Percentiles rank a stretch among this genome's conserved stretches.
phyloP scores from a whole-genome alignment of 1,140 invertebrate genomes.

The Neuroterus valhalla region DNA sequence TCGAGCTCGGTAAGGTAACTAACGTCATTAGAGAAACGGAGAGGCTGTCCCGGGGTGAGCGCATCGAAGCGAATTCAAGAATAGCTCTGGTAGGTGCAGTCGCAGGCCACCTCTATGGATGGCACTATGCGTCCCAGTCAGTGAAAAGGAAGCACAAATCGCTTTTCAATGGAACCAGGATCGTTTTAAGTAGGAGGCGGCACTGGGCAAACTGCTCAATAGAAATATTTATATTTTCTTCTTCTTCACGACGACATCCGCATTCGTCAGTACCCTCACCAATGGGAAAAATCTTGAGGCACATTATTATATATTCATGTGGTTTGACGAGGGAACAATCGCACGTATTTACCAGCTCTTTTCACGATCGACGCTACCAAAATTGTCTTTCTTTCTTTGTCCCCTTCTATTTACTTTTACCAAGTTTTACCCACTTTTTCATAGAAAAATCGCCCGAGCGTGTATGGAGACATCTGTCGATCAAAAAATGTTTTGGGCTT shows the following conservation, averaged over 20 bases:
- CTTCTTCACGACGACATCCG: slow-evolving; percentile 35
- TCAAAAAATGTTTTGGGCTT: slow-evolving; percentile 6
- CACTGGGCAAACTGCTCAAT: slow-evolving; percentile 49
- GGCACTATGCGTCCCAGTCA: slow-evolving; percentile 34
- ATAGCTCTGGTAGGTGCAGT: neutral
- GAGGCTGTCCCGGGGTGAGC: slow-evolving; percentile 13
- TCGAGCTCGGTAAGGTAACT: slow-evolving; percentile 44
- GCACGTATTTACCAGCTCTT: slow-evolving; percentile 63
- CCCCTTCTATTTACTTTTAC: neutral
- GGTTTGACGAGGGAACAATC: slow-evolving; percentile 69
- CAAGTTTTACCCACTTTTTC: slow-evolving; percentile 21
- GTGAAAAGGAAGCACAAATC: slow-evolving; percentile 24
- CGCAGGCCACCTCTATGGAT: slow-evolving; percentile 38
- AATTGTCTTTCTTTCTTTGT: slow-evolving; percentile 28
- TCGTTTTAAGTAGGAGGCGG: slow-evolving; percentile 60
- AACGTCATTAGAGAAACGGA: slow-evolving; percentile 36
- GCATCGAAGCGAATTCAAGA: slow-evolving; percentile 19
- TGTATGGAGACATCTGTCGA: slow-evolving; percentile 10
- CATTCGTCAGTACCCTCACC: slow-evolving; percentile 11
- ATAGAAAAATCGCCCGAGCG: slow-evolving; percentile 7
- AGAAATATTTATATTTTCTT: slow-evolving; percentile 71
- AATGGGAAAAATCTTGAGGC: slow-evolving; percentile 28
- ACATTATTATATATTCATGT: slow-evolving; percentile 69
- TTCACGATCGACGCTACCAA: slow-evolving; percentile 56
- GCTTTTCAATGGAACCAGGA: slow-evolving; percentile 48